Evolutionary conservation across 1,140 invertebrate genomes (phyloP).

Genomic region (Dendrolimus kikuchii): DNA sequence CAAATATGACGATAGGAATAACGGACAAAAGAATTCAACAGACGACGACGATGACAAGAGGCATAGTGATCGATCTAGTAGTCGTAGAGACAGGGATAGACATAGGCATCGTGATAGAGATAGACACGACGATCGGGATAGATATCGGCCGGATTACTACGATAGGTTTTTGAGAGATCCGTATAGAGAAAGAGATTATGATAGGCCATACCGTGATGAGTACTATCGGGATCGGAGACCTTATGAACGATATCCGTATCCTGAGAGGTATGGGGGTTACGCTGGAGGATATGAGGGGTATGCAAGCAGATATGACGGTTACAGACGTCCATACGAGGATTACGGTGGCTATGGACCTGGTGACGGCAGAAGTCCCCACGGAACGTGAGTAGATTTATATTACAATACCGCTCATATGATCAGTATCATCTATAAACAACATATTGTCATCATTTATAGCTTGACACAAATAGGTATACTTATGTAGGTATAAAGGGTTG

Average conservation of each 20-base stretch:
- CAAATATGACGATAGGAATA: constrained; percentile 37
- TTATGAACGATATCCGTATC: constrained; percentile 41
- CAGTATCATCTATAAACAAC: background rate
- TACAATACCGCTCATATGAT: background rate
- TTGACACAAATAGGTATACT: too few relatives aligned
- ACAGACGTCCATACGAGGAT: constrained; percentile 53
- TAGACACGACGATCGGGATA: constrained; percentile 55
- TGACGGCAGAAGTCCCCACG: constrained; percentile 49
- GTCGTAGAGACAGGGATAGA: constrained; percentile 23
- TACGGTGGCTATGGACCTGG: constrained; percentile 49
- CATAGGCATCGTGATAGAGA: constrained; percentile 46
- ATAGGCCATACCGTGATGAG: constrained; percentile 38
- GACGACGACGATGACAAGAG: constrained; percentile 38
- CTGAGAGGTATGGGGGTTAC: constrained; percentile 28
- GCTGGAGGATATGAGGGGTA: constrained; percentile 22
- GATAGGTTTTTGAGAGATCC: constrained; percentile 50
- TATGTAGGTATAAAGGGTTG: too few relatives aligned
- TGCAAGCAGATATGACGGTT: constrained; percentile 51
- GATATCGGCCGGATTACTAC: constrained; percentile 56
- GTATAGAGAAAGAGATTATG: constrained; percentile 33
- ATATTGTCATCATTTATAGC: too few relatives aligned
- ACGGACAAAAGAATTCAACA: constrained; percentile 38
- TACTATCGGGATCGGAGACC: constrained; percentile 39
- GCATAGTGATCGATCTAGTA: constrained; percentile 27
- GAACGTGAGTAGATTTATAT: constrained; percentile 46